Percentiles rank a stretch among this genome's conserved stretches.
These are phyloP conservation scores for Plectrocnemia conspersa DNA, from an alignment of 1,140 invertebrate species.

Conservation along the genomic window DNA sequence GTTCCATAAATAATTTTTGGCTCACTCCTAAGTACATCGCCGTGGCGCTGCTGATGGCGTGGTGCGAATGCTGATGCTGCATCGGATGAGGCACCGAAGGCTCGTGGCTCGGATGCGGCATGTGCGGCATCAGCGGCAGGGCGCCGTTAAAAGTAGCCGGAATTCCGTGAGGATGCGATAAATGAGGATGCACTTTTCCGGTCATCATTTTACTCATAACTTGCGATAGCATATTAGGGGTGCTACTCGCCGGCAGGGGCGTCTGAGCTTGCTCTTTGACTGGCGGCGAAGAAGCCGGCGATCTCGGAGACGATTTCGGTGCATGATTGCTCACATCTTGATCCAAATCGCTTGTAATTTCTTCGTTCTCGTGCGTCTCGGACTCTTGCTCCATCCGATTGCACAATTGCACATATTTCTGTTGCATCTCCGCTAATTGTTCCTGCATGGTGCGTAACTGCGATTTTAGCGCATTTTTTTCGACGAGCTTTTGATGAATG, in stretches of 20 bases:
- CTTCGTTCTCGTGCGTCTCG: slow-evolving; percentile 68
- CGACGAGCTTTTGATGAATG: slow-evolving; percentile 74
- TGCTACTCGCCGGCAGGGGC: slow-evolving; percentile 45
- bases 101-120: slow-evolving; percentile 52
- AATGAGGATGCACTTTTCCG: slow-evolving; percentile 58
- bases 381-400: slow-evolving; percentile 77
- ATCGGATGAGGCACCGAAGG: slow-evolving; percentile 38
- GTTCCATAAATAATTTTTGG: slow-evolving; percentile 70
- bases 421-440: slow-evolving; percentile 84
- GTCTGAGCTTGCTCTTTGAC: slow-evolving; percentile 55
- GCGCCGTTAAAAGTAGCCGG: slow-evolving; percentile 54
- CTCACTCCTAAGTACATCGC: slow-evolving; percentile 70
- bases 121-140: slow-evolving; percentile 53
- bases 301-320: slow-evolving; percentile 51
- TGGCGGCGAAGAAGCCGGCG: slow-evolving; percentile 57
- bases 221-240: slow-evolving; percentile 60
- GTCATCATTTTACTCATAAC: slow-evolving; percentile 67
- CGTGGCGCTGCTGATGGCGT: slow-evolving; percentile 59
- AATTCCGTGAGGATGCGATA: slow-evolving; percentile 47
- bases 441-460: slow-evolving; percentile 84
- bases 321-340: slow-evolving; percentile 47
- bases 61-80: slow-evolving; percentile 48
- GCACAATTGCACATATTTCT: slow-evolving; percentile 82
- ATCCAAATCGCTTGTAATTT: slow-evolving; percentile 62
- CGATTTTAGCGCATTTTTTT: slow-evolving; percentile 77